phyloP scores from a whole-genome alignment of 2,113 vertebrate genomes.

The Oceanodroma tethys region DNA sequence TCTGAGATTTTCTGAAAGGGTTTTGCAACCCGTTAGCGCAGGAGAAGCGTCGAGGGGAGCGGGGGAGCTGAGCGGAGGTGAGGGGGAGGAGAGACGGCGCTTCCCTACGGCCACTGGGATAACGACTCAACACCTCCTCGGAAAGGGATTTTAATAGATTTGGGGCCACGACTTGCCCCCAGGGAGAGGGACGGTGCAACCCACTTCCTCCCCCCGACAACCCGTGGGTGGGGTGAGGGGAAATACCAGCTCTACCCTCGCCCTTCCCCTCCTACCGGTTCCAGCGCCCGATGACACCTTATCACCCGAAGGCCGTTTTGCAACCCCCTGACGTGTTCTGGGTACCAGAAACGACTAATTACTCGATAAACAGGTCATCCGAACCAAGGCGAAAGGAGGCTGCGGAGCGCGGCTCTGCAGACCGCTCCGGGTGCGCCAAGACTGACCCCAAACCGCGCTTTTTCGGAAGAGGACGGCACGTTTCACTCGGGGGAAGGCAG shows the following conservation, averaged over 20 bases:
- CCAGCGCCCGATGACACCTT: background rate
- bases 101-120: rapidly evolving
- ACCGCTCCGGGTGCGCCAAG: background rate
- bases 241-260: background rate
- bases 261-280: background rate
- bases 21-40: background rate
- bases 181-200: background rate
- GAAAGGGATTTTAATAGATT: background rate
- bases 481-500: background rate
- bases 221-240: background rate
- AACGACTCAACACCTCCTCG: background rate
- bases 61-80: background rate
- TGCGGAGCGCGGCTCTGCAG: too few species aligned
- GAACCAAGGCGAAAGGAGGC: background rate
- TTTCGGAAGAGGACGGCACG: too few species aligned
- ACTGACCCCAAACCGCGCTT: background rate
- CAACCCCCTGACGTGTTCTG: background rate
- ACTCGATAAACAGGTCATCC: background rate
- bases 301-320: background rate
- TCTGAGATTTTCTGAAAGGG: background rate
- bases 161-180: background rate
- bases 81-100: background rate
- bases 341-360: background rate
- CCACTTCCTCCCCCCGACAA: background rate
- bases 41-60: background rate